Evolutionary conservation across 2,113 vertebrate genomes (phyloP), one percentile per base, ranked within the genome.

Genomic region (Clarias macrocephalus): DNA sequence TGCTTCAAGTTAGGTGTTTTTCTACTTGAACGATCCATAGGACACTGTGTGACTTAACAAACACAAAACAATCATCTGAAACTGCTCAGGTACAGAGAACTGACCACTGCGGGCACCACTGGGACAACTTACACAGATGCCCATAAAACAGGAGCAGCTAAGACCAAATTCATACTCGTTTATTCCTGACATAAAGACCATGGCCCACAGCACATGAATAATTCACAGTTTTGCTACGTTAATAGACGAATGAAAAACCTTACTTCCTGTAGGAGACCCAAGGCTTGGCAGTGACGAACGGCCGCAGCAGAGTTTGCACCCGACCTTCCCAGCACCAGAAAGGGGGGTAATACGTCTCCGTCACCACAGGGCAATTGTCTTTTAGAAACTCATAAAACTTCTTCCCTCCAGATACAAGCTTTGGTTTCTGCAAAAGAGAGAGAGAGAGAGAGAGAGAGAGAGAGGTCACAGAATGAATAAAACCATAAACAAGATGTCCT

Each of bases 301-400:
- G 98, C 90, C 98, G 96, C 85, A 99, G 94, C 80, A 99, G 93
- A 0, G 98, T 99, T 93, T 99, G 98, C 57, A 97, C 94, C 28
- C 98, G 95, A 89, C 97, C 97, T 94, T 99, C 98, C 98, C 97
- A 99, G 96, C 98, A 99, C 98, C 98, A 99, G 83, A 99, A 96
- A 0, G 98, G 98, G 63, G 98, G 98, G 91, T 99, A 99, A 92
- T 99, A 99, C 10, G 97, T 99, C 94, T 99, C 98, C 6, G 97
- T 97, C 90, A 99, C 96, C 72, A 99, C 96, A 0, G 98, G 98
- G 89, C 98, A 99, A 92, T 97, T 95, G 68, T 97, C 95, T 92
- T 93, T 95, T 0, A 99, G 96, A 91, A 99, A 99, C 88, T 96
- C 95, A 93, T 93, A 96, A 92, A 99, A 98, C 89, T 94, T 97